Base-by-base conservation (phyloP, 2,797 vertebrate species). In the Liasis olivaceus region DNA sequence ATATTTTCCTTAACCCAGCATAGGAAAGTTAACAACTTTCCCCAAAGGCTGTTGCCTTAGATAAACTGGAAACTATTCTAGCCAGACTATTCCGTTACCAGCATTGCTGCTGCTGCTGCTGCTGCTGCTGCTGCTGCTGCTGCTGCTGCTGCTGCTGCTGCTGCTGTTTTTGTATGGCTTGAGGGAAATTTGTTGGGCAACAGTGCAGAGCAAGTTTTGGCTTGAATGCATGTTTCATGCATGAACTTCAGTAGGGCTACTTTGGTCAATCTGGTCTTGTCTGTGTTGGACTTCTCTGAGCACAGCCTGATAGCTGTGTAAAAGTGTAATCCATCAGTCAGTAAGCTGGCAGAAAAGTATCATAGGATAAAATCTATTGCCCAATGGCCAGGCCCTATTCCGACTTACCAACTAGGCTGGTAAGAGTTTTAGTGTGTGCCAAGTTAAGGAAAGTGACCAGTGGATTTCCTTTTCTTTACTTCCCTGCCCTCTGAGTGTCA, bases 181-280 rank as follows among this genome's bases (percentile, higher is more conserved):
- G n/a, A 84, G 11, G 89, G 59, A 26, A 66, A 8, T 62, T 42
- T 51, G 24, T 91, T 88, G 89, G 31, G 85, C 90, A 93, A 88
- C 85, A 84, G 54, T 17, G n/a, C 8, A 54, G 42, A 66, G 51
- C 92, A 81, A 28, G 66, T 9, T 58, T 31, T 64, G 85, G 24
- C 89, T 63, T 93, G 92, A 93, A 81, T 77, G 36, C 42, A 56
- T 63, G 22, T 59, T 87, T 72, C 64, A 24, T 56, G 42, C n/a
- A 28, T 24, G 14, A 58, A 31, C 87, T 90, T 90, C 3, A 56
- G 12, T 7, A 13, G 9, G 14, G 14, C 84, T 47, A 51, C 59
- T 87, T 81, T 81, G 54, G 47, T 72, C 63, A 72, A 77, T 36
- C 64, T 87, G 85, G 31, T 28, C 2, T 51, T 66, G 72, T 42